Conservation (phyloP, 2,113 vertebrate species). For the Aplodontia rufa region DNA sequence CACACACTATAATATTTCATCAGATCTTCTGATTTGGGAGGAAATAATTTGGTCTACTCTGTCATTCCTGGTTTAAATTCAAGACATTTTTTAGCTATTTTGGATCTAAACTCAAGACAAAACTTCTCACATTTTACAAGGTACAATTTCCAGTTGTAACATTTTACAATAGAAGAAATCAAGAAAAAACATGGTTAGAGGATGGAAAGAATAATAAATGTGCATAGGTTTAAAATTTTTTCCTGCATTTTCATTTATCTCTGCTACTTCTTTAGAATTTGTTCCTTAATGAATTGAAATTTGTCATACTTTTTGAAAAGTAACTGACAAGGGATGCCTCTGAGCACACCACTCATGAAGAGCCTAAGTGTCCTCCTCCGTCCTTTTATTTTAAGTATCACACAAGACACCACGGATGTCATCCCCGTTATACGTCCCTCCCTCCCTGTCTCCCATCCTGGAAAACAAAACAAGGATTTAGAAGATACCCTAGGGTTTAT, state of each 20-base stretch:
- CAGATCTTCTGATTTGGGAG: neutral
- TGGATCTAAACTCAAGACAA: neutral
- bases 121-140: neutral
- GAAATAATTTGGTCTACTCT: neutral
- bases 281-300: neutral
- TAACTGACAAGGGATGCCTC: neutral
- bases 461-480: neutral
- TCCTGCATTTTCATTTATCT: neutral
- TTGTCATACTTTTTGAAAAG: neutral
- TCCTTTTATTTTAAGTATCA: neutral
- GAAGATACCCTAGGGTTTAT: neutral
- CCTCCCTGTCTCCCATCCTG: rapidly evolving
- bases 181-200: neutral
- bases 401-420: neutral
- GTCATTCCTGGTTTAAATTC: neutral
- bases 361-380: neutral
- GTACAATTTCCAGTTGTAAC: neutral
- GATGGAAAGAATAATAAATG: neutral
- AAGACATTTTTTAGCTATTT: neutral
- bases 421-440: neutral
- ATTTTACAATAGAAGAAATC: neutral
- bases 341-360: neutral
- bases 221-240: neutral
- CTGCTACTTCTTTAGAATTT: neutral
- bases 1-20: neutral